Base-by-base conservation (phyloP, 2,888 invertebrate genomes). In the Pasiphila rectangulata region DNA sequence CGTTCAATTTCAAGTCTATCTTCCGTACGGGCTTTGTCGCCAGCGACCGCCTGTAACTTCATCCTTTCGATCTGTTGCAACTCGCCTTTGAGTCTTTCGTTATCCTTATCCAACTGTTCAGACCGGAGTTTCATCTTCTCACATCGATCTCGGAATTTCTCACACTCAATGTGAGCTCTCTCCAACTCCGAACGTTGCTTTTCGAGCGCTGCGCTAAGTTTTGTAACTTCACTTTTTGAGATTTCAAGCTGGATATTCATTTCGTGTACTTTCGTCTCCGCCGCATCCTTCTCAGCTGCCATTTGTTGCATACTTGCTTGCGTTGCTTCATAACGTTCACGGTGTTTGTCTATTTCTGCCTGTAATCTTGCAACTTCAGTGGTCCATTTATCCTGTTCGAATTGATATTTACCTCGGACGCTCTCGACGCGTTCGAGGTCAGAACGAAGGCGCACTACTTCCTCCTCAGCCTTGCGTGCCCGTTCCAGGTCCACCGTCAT, bases 131-230 rank as follows among this genome's bases (percentile, higher is more conserved):
- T 93, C n/a, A 96, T 83, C 83, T 96, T 95, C 71, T 96, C 96
- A 74, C 95, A 93, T 54, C 95, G 91, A 67, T 96, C 96, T 62
- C 95, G 91, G 54, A 96, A 92, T 85, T 96, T 96, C 73, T 96
- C 96, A 63, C 95, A 93, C 83, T 96, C 96, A 73, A 96, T 95
- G 69, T 95, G 93, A 59, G 96, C 93, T 32, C 96, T 90, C 77
- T 95, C 96, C 64, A 95, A 89, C 66, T 96, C 95, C 55, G 91
- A 87, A 25, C 95, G 90, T 74, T 95, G 94, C 70, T 95, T 94
- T 63, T 96, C 96, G 75, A 96, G 94, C 25, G 91, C 91, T 25
- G 92, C 91, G 56, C 92, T 90, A 12, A 93, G 86, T 78, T 96
- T 96, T 20, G 91, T 90, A 9, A 94, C 92, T 76, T 96, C 96